Evolutionary conservation across 2,888 invertebrate species (phyloP), one percentile per base, ranked within the genome.

Genomic region (Gerris lacustris): DNA sequence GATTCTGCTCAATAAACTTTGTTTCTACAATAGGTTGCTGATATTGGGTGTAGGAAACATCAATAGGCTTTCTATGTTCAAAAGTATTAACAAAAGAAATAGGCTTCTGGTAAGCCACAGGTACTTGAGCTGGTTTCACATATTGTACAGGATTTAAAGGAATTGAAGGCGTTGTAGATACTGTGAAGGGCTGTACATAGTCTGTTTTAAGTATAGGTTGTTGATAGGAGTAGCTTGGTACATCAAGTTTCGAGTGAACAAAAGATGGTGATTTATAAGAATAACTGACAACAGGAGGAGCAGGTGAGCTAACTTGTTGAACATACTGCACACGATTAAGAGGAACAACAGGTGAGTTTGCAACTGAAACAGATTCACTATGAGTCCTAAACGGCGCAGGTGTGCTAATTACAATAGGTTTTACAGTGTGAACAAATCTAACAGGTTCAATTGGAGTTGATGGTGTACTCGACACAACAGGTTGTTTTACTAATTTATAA

Each of bases 381-480:
- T 18, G 43, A 66, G 17, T 31, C 9, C 11, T 31, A 45, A 67
- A 67, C 6, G 79, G 77, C 0, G 76, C 74, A 2, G 78, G 76
- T 6, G 79, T 78, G 6, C 78, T 78, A 45, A 75, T 71, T 5
- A 71, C 68, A n/a, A 73, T 67, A 17, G 75, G 73, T 43, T 55
- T 69, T 45, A 70, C 6, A 31, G 67, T 55, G 15, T 55, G 9
- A 11, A 55, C 55, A 55, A 55, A 55, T 55, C 15, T 55, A 15
- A 55, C 55, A 11, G 55, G 55, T 55, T 9, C 11, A 55, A 15
- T 15, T 2, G 55, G 55, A 55, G 55, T 55, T 55, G 55, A 55
- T 31, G 31, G 31, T 31, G 31, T 31, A 31, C 31, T 31, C 4
- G 31, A 31, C 15, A 55, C 55, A 55, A 2, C 55, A 64, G 4